These are phyloP conservation scores for Campoletis raptor DNA, from an alignment of 2,888 invertebrate species.

Conservation along the genomic window DNA sequence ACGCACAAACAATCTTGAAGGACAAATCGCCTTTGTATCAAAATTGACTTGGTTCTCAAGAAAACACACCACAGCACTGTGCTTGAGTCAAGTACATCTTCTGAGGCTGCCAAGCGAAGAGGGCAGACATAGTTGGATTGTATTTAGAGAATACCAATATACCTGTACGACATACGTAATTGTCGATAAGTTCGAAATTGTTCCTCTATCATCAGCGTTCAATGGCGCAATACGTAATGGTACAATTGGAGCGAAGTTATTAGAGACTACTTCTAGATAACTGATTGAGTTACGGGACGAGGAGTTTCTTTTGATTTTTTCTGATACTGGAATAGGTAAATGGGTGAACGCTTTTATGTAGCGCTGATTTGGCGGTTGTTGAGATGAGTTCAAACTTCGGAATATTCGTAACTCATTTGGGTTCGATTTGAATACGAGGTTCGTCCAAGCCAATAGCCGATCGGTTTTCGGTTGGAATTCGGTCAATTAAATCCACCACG, in stretches of 20 bases:
- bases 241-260: conserved; percentile 5
- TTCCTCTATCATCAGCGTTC: background rate
- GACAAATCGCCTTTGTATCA: conserved; percentile 55
- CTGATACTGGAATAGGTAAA: background rate
- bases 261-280: background rate
- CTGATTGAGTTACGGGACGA: background rate
- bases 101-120: conserved; percentile 42
- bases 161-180: conserved; percentile 22
- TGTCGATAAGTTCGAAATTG: conserved; percentile 38
- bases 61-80: conserved; percentile 42
- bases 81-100: conserved; percentile 47
- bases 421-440: background rate
- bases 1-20: conserved; percentile 64
- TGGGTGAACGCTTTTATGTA: background rate
- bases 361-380: background rate
- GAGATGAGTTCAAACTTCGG: background rate
- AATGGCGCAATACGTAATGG: conserved; percentile 9
- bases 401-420: background rate
- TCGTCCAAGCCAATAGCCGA: background rate
- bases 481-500: background rate
- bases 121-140: conserved; percentile 19
- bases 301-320: background rate
- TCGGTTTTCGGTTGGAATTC: background rate
- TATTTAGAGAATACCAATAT: conserved; percentile 21
- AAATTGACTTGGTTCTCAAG: conserved; percentile 63